Conservation (phyloP, 2,888 invertebrate species). For the Lycaena phlaeas region DNA sequence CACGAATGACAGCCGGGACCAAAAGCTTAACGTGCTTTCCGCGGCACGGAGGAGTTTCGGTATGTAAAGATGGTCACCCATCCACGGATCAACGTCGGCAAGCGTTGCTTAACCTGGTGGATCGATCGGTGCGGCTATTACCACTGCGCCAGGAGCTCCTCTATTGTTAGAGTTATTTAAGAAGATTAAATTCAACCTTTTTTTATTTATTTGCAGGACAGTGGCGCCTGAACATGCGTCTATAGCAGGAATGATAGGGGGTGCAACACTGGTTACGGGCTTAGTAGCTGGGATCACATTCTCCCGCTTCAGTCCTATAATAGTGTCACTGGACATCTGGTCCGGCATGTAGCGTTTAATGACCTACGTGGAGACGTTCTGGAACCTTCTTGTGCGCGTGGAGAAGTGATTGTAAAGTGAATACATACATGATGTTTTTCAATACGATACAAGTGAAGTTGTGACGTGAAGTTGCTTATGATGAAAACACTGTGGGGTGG, state of each 20-base stretch:
- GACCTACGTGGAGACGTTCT: conserved; percentile 29
- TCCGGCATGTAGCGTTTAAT: conserved; percentile 40
- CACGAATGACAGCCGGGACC: too few relatives aligned
- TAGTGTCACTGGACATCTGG: conserved; percentile 55
- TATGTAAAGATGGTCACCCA: too few relatives aligned
- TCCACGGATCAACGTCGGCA: too few relatives aligned
- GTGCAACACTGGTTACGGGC: conserved; percentile 92
- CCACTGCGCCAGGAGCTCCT: too few relatives aligned
- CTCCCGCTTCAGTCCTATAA: conserved; percentile 78
- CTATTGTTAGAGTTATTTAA: too few relatives aligned
- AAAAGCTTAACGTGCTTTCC: too few relatives aligned
- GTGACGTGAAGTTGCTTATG: background rate
- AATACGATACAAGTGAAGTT: too few relatives aligned
- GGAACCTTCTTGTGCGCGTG: conserved; percentile 31
- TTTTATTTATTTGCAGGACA: conserved; percentile 73
- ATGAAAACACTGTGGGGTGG: background rate
- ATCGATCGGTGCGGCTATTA: too few relatives aligned
- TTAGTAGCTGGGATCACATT: conserved; percentile 87
- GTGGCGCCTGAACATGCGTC: conserved; percentile 87
- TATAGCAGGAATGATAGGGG: conserved; percentile 96
- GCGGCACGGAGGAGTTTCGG: too few relatives aligned
- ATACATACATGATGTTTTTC: too few relatives aligned
- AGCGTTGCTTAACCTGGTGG: too few relatives aligned
- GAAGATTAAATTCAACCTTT: too few relatives aligned
- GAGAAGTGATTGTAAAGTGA: conserved; percentile 18